Evolutionary conservation across 2,113 vertebrate species (phyloP), one percentile per base, ranked within the genome.

Genomic region (Epinephelus lanceolatus): DNA sequence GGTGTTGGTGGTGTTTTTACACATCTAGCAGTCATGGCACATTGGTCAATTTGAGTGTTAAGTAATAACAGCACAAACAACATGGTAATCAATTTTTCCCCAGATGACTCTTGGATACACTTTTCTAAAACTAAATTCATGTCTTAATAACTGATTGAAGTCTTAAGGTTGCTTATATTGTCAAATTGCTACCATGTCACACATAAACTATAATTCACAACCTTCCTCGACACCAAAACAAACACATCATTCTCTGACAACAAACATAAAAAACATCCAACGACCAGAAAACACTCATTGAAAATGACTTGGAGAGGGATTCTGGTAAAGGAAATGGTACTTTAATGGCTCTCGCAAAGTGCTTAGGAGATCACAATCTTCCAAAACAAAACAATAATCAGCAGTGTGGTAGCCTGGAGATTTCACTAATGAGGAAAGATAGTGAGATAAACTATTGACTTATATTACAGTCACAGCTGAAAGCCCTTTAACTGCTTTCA

Each of bases 371-470:
- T 71, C 75, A 56, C 84, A 86, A 77, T 91, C 74, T 81, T 63
- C 37, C 69, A 85, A 87, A 91, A 85, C 90, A 93, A 89, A 87
- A 91, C 88, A 89, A 91, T 92, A 89, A 91, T 76, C 47, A 70
- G 60, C 73, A 61, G 49, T 40, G 51, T 56, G 68, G 85, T 79
- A 75, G 90, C 85, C 84, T 78, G 56, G 91, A 92, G 89, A 91
- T 88, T 90, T 88, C 73, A 81, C 78, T 94, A 92, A 94, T 91
- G 86, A 93, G 86, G 57, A 62, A 62, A 80, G 80, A 87, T 56
- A 71, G 59, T 9, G 80, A 87, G 71, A 91, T 90, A 89, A 92
- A 88, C 85, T 82, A 77, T 75, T 86, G 80, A 81, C 83, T 90
- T 83, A 85, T 86, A 85, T 90, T 91, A 61, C 76, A 79, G 68